Base-by-base conservation (phyloP, 2,113 vertebrate genomes). In the Stictonetta naevosa region DNA sequence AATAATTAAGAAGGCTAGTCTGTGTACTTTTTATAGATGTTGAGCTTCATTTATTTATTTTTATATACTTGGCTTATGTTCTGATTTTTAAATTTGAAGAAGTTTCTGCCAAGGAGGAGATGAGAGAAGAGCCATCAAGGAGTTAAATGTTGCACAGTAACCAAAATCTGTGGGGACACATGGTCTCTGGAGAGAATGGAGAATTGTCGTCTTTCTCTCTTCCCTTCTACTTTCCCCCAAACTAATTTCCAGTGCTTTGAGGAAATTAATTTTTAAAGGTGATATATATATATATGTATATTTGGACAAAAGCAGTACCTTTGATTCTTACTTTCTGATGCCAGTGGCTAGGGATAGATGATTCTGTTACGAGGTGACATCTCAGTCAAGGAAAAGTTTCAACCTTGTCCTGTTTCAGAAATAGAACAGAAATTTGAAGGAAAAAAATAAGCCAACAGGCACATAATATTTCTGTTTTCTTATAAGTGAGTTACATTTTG, bases 1-100 rank as follows among this genome's bases (percentile, higher is more conserved):
- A 98, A 98, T 98, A 98, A 98, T 98, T 98, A 98, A 98, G 87
- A 86, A 97, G 92, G 93, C 94, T 97, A 96, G 96, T 96, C 93
- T 97, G 90, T 97, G 97, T 97, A 96, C 95, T 97, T 98, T 98
- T 97, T 97, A 97, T 97, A 97, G 95, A 85, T 77, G 87, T 92
- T 90, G 92, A 94, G 64, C 66, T 97, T 97, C 97, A 95, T 97
- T 97, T 97, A 94, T 95, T 97, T 98, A 97, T 97, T 97, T 98
- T 95, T 90, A 95, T 96, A 95, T 94, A 85, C 92, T 96, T 95
- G 80, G 85, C 88, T 96, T 8, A 26, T 95, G 67, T 97, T 81
- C 94, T 97, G 92, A 72, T 93, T 98, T 98, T 97, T 96, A 97
- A 97, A 94, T 97, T 94, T 86, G 74, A 85, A 87, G 87, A 96